Base-by-base conservation (phyloP, 2,113 vertebrate species). In the Sander lucioperca region DNA sequence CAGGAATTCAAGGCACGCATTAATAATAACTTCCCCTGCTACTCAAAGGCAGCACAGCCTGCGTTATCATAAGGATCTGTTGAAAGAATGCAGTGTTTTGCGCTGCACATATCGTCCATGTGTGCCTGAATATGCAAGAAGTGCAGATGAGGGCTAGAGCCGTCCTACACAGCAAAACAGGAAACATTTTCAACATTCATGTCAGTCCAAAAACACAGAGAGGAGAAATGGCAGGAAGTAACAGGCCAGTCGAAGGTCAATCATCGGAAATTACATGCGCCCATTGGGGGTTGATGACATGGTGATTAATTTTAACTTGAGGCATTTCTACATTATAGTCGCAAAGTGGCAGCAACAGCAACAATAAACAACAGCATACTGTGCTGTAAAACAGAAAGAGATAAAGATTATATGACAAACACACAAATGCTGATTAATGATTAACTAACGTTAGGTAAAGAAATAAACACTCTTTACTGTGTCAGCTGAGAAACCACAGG, bases 1-100 rank as follows among this genome's bases (percentile, higher is more conserved):
- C 85, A 82, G 89, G 91, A 92, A 91, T 91, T 75, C 74, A 48
- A 33, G 6, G 70, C 75, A 84, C 79, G 85, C 88, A 83, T 87
- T 54, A 85, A 77, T 87, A 69, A 88, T 82, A 79, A 50, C 63
- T 88, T 80, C 30, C 89, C 83, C 74, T 86, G 86, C 82, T 85
- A 57, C 82, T 93, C 87, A 87, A 77, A 87, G 78, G 79, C 86
- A 43, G 80, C 45, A 0, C 59, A 19, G 80, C 51, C 81, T 12
- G 19, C 92, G 90, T 93, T 92, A 59, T 93, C 78, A 67, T 45
- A 86, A 78, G 91, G 88, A 85, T 93, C 79, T 90, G 61, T 68
- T 88, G 77, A 78, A 91, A 85, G 89, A 92, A 93, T 92, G 88
- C 84, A 25, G 57, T 18, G 23, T 83, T 91, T 93, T 83, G 72